Base-by-base conservation (phyloP, 2,888 invertebrate species). In the Caenorhabditis becei region DNA sequence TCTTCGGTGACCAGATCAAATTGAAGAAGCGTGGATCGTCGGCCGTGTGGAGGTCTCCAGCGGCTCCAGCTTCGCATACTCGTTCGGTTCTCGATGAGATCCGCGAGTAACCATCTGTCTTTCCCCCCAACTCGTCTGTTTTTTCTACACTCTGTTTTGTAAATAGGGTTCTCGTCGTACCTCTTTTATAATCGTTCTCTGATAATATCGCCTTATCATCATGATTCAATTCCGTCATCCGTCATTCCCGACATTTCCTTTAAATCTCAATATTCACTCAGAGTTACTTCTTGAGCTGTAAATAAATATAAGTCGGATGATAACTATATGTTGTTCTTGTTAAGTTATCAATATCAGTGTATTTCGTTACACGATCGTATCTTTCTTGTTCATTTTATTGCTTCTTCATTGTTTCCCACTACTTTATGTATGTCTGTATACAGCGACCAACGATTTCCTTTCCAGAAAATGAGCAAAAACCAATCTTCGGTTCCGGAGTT, bases 41-140 rank as follows among this genome's bases (percentile, higher is more conserved):
- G 24, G 77, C 81, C 1, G 77, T 81, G 14, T 81, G 81, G 81
- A 77, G 44, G 20, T 72, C 80, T 2, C 71, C 80, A 10, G 20
- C 54, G 5, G 32, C 44, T 20, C 11, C 20, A 2, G 20, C 41
- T 16, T 3, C n/a, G 2, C 18, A 28, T 18, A 28, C 62, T 18
- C 56, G 65, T 14, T n/a, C 28, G 4, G 28, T 37, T 10, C 65
- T 75, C 4, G 18, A 35, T 10, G 53, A 74, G 24, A 65, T 65
- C 20, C 28, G 49, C 2, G 65, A 66, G 47, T 65, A 37, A 49
- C 1, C 28, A 16, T 41, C 41, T 41, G 7, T 41, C 41, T 41
- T 41, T 41, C 41, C 41, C 8, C 14, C 7, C 16, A 41, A 41
- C 41, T 41, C 41, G 41, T 3, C 16, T 41, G 41, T 10, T 32